Percentiles rank a stretch among this genome's conserved stretches.
These are phyloP conservation scores for Chironomus tentans DNA, from an alignment of 2,888 invertebrate species.

Conservation along the genomic window DNA sequence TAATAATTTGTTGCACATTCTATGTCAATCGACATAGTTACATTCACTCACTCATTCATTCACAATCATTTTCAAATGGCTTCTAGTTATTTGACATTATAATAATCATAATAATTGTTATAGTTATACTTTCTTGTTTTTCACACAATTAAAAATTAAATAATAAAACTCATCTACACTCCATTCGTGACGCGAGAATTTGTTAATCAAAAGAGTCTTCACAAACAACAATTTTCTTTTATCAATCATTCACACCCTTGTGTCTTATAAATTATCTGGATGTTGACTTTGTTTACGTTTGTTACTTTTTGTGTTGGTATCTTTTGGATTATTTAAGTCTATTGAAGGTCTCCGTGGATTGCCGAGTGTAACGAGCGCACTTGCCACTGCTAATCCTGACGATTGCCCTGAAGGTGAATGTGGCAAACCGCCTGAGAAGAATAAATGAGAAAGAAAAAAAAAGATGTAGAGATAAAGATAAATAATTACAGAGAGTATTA, in stretches of 20 bases:
- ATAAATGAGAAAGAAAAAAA: slow-evolving; percentile 33
- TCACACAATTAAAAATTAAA: too few relatives aligned
- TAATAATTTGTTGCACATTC: too few relatives aligned
- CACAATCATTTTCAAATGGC: too few relatives aligned
- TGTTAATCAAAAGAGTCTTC: not conserved
- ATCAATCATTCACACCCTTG: not conserved
- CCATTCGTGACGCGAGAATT: too few relatives aligned
- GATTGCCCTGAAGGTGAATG: slow-evolving; percentile 76
- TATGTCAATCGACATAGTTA: too few relatives aligned
- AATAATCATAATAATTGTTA: too few relatives aligned
- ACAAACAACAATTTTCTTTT: not conserved
- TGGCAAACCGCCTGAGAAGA: slow-evolving; percentile 75
- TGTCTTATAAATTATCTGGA: slow-evolving; percentile 42
- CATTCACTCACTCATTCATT: too few relatives aligned
- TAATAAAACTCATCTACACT: too few relatives aligned
- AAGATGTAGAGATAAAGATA: not conserved
- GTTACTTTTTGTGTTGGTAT: slow-evolving; percentile 40
- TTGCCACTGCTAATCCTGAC: slow-evolving; percentile 77
- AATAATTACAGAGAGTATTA: too few relatives aligned
- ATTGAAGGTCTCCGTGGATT: slow-evolving; percentile 57
- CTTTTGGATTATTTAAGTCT: slow-evolving; percentile 35
- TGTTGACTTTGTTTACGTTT: slow-evolving; percentile 58
- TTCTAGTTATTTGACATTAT: too few relatives aligned
- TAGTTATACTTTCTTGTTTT: too few relatives aligned
- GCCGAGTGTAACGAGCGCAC: slow-evolving; percentile 80